These are phyloP conservation scores for Falco peregrinus DNA, from an alignment of 2,797 vertebrate genomes.

Conservation along the genomic window DNA sequence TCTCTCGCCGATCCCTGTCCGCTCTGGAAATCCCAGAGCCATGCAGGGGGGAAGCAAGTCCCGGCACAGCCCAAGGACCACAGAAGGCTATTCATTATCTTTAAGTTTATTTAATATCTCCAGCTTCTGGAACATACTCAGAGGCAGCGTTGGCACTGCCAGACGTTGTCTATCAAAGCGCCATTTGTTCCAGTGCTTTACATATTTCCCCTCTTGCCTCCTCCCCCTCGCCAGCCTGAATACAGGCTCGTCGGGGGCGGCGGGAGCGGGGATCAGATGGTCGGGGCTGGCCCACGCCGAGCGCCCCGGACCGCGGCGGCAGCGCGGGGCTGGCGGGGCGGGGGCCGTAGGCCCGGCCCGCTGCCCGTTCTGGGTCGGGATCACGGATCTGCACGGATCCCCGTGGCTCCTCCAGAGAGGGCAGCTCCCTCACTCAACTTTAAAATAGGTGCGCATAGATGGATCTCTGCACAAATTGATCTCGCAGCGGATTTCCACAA, in stretches of 20 bases:
- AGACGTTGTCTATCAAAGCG: slow-evolving; percentile 57
- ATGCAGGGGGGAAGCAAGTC: neutral
- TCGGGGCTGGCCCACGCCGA: neutral
- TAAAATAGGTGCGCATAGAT: rapidly evolving
- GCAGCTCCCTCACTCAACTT: neutral
- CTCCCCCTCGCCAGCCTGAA: neutral
- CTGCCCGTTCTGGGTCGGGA: neutral
- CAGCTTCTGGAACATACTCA: slow-evolving; percentile 55
- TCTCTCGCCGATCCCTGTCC: neutral
- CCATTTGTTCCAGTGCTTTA: slow-evolving; percentile 60
- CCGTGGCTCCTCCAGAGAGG: too few relatives aligned
- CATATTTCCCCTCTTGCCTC: neutral
- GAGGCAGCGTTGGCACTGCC: slow-evolving; percentile 44
- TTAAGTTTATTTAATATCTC: slow-evolving; percentile 75
- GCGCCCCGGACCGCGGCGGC: neutral
- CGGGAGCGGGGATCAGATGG: neutral
- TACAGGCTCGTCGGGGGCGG: neutral
- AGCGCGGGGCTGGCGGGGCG: neutral
- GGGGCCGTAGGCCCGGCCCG: neutral
- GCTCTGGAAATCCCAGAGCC: neutral
- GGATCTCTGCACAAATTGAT: neutral
- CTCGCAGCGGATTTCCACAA: neutral
- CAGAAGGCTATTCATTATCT: slow-evolving; percentile 74
- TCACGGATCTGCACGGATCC: neutral
- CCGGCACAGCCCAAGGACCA: slow-evolving; percentile 57